Percentiles rank a stretch among this genome's conserved stretches.
phyloP scores from a whole-genome alignment of 2,797 vertebrate species.

The Periparus ater region DNA sequence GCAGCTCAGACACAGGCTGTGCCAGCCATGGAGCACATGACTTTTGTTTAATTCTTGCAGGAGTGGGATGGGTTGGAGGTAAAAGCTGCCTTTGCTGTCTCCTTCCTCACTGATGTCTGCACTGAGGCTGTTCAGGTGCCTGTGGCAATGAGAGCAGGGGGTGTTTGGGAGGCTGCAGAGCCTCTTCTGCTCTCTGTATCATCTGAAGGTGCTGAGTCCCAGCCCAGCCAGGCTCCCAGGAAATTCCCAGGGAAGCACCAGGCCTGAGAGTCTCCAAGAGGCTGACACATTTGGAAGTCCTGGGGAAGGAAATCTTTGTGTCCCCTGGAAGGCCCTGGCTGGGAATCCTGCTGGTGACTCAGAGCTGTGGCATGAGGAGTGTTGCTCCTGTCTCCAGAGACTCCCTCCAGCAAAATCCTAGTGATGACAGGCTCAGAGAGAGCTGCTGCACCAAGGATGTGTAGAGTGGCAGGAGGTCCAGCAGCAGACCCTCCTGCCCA shows the following conservation, averaged over 20 bases:
- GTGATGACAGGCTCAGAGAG: background rate
- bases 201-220: background rate
- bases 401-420: background rate
- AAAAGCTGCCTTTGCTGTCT: background rate
- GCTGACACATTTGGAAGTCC: background rate
- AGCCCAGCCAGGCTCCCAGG: background rate
- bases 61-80: background rate
- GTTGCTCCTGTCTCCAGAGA: background rate
- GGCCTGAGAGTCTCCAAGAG: background rate
- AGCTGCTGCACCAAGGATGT: background rate
- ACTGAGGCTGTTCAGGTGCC: fast-evolving
- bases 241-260: background rate
- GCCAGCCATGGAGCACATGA: background rate
- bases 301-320: background rate
- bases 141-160: background rate
- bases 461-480: background rate
- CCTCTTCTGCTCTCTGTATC: background rate
- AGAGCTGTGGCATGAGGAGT: background rate
- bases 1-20: background rate
- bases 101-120: background rate
- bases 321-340: background rate
- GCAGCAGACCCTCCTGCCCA: background rate
- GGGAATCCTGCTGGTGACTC: slow-evolving; percentile 16
- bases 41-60: background rate
- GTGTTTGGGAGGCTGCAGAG: background rate